Evolutionary conservation across 2,888 invertebrate genomes (phyloP).

Genomic region (Rhodophaea formosa): DNA sequence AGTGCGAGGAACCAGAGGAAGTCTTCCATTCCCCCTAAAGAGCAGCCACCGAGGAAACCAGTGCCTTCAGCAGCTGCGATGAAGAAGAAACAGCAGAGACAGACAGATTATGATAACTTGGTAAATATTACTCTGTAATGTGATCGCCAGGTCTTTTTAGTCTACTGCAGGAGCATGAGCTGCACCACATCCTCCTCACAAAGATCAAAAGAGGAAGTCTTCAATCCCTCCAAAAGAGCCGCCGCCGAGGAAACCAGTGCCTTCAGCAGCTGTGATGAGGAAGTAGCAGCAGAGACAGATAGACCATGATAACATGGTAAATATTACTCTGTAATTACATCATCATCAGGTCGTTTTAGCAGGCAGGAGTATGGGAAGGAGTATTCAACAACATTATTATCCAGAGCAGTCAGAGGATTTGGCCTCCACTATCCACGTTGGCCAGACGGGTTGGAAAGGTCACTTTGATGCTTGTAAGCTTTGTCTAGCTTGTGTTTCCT

Average conservation of each 20-base stretch:
- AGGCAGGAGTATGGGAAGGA: no score
- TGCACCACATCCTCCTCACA: slow-evolving; percentile 78
- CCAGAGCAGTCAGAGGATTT: no score
- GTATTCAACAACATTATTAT: no score
- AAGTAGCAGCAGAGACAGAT: slow-evolving; percentile 80
- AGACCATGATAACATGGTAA: slow-evolving; percentile 80
- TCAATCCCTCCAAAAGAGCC: slow-evolving; percentile 54
- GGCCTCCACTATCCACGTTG: no score
- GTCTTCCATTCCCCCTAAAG: slow-evolving; percentile 55
- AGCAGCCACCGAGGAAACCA: slow-evolving; percentile 41
- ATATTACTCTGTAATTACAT: slow-evolving; percentile 17
- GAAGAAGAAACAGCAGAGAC: slow-evolving; percentile 76
- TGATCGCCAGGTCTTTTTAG: no score
- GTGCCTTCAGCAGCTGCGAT: slow-evolving; percentile 71
- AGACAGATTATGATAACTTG: slow-evolving; percentile 82
- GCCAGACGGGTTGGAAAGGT: no score
- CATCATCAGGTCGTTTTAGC: no score
- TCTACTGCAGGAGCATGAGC: no score
- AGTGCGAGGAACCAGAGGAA: slow-evolving; percentile 61
- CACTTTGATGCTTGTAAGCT: no score
- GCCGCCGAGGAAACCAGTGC: slow-evolving; percentile 41
- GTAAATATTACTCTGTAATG: slow-evolving; percentile 39
- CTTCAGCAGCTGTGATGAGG: slow-evolving; percentile 75
- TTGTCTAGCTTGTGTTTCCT: no score
- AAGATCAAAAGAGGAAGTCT: slow-evolving; percentile 69